Percentiles rank a stretch among this genome's conserved stretches.
Evolutionary conservation across 2,888 invertebrate genomes (phyloP).

Genomic region (Agonopterix arenella): DNA sequence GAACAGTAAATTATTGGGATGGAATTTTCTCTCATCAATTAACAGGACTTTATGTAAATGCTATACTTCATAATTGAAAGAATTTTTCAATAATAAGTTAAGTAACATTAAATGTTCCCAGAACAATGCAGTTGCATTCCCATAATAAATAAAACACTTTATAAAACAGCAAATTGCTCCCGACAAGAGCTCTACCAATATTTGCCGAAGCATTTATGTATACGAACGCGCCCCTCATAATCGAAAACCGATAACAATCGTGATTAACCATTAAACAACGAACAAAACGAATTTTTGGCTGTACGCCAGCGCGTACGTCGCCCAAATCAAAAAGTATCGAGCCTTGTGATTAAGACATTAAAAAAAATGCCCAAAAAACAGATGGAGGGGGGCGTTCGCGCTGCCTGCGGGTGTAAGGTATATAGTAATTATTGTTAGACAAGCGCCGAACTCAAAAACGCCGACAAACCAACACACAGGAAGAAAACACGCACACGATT

Average conservation of each 20-base stretch:
- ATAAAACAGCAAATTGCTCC: conserved; percentile 18
- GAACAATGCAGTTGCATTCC: too few species aligned
- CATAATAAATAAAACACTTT: not conserved
- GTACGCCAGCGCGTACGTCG: conserved; percentile 25
- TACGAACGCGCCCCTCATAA: conserved; percentile 27
- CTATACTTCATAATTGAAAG: too few species aligned
- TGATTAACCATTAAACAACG: conserved; percentile 34
- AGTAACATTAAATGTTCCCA: too few species aligned
- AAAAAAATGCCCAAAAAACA: conserved; percentile 25
- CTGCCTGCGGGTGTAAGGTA: conserved; percentile 64
- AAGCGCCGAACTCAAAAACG: conserved; percentile 64
- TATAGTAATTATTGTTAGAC: conserved; percentile 73
- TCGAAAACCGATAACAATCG: conserved; percentile 30
- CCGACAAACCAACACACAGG: conserved; percentile 51
- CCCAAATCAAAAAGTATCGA: conserved; percentile 16
- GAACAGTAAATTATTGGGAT: too few species aligned
- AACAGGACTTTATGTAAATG: too few species aligned
- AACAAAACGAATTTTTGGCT: conserved; percentile 23
- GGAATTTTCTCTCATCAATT: too few species aligned
- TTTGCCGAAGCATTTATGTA: conserved; percentile 32
- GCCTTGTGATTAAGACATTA: conserved; percentile 42
- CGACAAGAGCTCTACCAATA: conserved; percentile 39
- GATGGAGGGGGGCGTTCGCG: conserved; percentile 13
- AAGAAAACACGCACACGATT: conserved; percentile 17
- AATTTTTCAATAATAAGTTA: too few species aligned